Evolutionary conservation across 2,113 vertebrate genomes (phyloP).

Genomic region (Ginglymostoma cirratum): DNA sequence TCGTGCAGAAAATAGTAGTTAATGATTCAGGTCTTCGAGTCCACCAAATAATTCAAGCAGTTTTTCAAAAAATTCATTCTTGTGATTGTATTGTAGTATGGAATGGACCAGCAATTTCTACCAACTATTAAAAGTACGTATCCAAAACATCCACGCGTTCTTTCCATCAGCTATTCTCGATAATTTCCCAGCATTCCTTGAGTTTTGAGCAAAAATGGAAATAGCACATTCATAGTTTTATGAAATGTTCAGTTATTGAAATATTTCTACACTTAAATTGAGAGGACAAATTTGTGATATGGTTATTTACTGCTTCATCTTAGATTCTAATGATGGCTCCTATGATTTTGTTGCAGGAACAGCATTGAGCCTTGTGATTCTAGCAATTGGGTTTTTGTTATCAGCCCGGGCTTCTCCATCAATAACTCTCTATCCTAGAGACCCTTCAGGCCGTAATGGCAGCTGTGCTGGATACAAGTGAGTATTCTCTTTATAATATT

Average conservation of each 20-base stretch:
- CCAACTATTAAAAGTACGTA: neutral
- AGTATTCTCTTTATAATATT: conserved; percentile 50
- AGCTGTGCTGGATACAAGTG: conserved; percentile 84
- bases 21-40: neutral
- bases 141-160: neutral
- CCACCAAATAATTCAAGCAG: neutral
- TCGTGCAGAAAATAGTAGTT: neutral
- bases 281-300: neutral
- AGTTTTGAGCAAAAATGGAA: neutral
- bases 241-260: neutral
- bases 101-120: neutral
- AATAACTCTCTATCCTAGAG: conserved; percentile 69
- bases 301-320: neutral
- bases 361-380: conserved; percentile 72
- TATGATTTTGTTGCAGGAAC: conserved; percentile 63
- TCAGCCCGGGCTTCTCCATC: conserved; percentile 83
- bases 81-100: neutral
- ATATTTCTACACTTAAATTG: neutral
- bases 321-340: neutral
- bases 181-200: neutral
- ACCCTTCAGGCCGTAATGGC: conserved; percentile 70
- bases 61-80: neutral
- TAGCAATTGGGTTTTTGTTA: conserved; percentile 83
- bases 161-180: neutral
- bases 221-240: neutral